phyloP scores from a whole-genome alignment of 2,113 vertebrate genomes.

The Lipotes vexillifer region DNA sequence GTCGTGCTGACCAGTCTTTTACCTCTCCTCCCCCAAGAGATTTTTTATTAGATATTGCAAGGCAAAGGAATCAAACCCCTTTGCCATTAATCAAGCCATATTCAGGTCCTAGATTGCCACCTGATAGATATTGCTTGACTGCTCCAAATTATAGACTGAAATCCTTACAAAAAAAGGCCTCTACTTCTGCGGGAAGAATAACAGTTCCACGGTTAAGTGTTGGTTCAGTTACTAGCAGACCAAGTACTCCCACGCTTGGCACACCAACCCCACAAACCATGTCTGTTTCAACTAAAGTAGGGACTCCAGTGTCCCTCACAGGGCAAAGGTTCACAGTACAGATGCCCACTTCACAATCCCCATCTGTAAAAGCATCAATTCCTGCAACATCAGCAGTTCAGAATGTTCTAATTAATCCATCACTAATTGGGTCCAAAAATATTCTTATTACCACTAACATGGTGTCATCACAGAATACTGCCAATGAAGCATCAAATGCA shows the following conservation, averaged over 20 bases:
- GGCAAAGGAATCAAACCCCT: slow-evolving; percentile 95
- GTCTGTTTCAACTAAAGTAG: slow-evolving; percentile 84
- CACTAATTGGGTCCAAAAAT: slow-evolving; percentile 95
- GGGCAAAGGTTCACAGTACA: slow-evolving; percentile 96
- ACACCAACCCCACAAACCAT: slow-evolving; percentile 75
- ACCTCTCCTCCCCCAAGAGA: slow-evolving; percentile 94
- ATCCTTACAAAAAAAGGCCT: slow-evolving; percentile 94
- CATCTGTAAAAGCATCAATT: slow-evolving; percentile 79
- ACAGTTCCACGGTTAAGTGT: slow-evolving; percentile 82
- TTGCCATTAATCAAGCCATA: slow-evolving; percentile 95
- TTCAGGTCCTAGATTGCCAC: slow-evolving; percentile 92
- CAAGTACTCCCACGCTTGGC: slow-evolving; percentile 81
- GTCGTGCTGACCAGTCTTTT: slow-evolving; percentile 95
- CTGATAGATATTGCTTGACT: slow-evolving; percentile 94
- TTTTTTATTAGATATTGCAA: slow-evolving; percentile 93
- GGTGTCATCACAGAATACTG: slow-evolving; percentile 85
- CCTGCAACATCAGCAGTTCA: slow-evolving; percentile 88
- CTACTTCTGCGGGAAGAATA: slow-evolving; percentile 79
- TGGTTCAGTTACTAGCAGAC: slow-evolving; percentile 80
- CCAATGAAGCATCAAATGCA: slow-evolving; percentile 79
- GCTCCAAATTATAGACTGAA: slow-evolving; percentile 96
- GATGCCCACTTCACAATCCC: slow-evolving; percentile 90
- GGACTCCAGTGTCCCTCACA: slow-evolving; percentile 87
- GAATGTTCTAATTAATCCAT: slow-evolving; percentile 95
- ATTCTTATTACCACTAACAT: slow-evolving; percentile 96